Conservation (phyloP, 1,140 invertebrate genomes). For the Pemphigus obesinymphae region DNA sequence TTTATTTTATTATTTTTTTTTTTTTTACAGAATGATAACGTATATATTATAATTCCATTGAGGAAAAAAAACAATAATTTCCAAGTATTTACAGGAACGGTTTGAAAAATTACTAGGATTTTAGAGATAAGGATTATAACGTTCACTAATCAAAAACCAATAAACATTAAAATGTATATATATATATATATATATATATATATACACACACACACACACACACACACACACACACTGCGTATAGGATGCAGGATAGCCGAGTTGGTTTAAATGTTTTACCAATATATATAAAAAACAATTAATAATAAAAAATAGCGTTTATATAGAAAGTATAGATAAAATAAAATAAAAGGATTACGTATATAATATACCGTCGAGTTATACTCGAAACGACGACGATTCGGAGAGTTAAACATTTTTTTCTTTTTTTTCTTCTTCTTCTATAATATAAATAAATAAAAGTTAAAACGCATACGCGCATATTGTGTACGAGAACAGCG, state of each 20-base stretch:
- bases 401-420: background rate
- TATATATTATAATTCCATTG: background rate
- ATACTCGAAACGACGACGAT: background rate
- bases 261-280: background rate
- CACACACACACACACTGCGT: no score
- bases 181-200: no score
- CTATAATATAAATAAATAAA: conserved; percentile 13
- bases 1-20: background rate
- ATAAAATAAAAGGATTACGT: background rate
- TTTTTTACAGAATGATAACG: background rate
- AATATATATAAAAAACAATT: background rate
- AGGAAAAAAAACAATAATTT: background rate
- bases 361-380: background rate
- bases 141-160: background rate
- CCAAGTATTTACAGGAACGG: background rate
- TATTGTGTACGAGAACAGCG: background rate
- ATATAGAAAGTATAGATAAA: no score
- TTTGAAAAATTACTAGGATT: background rate
- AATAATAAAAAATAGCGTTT: background rate
- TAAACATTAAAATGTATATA: background rate
- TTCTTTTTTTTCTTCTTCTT: background rate
- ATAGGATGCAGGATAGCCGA: background rate
- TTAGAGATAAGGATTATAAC: background rate
- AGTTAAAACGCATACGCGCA: conserved; percentile 6
- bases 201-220: no score